These are phyloP conservation scores for Atethmia centrago DNA, from an alignment of 2,888 invertebrate species.

Conservation along the genomic window DNA sequence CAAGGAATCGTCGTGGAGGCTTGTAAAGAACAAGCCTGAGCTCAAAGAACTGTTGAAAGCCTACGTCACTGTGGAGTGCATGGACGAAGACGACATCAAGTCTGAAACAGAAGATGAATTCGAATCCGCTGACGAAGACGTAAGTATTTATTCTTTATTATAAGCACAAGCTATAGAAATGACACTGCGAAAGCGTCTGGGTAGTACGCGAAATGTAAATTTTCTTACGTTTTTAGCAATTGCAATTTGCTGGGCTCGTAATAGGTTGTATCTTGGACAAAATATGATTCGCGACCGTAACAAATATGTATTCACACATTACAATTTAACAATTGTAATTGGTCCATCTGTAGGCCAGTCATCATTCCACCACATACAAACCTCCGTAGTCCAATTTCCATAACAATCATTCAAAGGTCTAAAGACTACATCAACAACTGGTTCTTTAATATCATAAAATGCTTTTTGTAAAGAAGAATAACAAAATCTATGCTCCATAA, in stretches of 20 bases:
- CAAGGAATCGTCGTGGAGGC: slow-evolving; percentile 76
- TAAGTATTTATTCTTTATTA: slow-evolving; percentile 66
- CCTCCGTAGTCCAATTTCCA: too few relatives aligned
- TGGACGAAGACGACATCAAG: slow-evolving; percentile 77
- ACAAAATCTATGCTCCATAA: too few relatives aligned
- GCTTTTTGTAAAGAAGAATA: too few relatives aligned
- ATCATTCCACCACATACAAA: too few relatives aligned
- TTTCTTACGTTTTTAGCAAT: neutral
- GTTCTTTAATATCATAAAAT: too few relatives aligned
- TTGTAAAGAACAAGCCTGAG: slow-evolving; percentile 74
- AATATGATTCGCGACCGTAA: neutral
- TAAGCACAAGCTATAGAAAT: neutral
- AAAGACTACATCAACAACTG: too few relatives aligned
- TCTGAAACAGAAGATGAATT: slow-evolving; percentile 84
- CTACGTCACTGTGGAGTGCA: slow-evolving; percentile 36
- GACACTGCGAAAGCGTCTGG: neutral
- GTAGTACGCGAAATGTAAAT: neutral
- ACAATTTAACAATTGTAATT: neutral
- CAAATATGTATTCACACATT: neutral
- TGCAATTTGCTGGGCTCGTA: neutral
- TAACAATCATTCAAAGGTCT: too few relatives aligned
- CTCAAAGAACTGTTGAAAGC: slow-evolving; percentile 65
- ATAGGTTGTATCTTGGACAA: too few relatives aligned
- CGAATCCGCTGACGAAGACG: slow-evolving; percentile 88
- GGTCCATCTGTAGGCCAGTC: too few relatives aligned